Percentiles rank a stretch among this genome's conserved stretches.
phyloP scores from a whole-genome alignment of 2,888 invertebrate genomes.

The Nephrotoma flavescens region DNA sequence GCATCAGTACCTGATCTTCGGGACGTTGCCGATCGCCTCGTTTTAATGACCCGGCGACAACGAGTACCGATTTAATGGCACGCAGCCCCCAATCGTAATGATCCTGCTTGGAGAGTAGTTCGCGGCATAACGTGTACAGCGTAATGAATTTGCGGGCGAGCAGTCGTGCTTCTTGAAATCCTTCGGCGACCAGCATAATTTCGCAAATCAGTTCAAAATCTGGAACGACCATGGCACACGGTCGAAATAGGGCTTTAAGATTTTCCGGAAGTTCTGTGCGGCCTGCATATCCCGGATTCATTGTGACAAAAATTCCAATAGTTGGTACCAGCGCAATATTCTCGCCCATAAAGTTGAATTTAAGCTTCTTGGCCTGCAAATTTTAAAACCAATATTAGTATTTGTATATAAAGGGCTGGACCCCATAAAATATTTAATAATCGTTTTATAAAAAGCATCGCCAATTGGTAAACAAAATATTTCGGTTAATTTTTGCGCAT shows the following conservation, averaged over 20 bases:
- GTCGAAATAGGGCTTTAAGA: slow-evolving; percentile 55
- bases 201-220: slow-evolving; percentile 93
- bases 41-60: slow-evolving; percentile 85
- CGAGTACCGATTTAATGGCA: slow-evolving; percentile 89
- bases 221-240: slow-evolving; percentile 93
- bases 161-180: slow-evolving; percentile 81
- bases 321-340: slow-evolving; percentile 57
- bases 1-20: slow-evolving; percentile 88
- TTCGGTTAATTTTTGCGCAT: neutral
- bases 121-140: slow-evolving; percentile 75
- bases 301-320: slow-evolving; percentile 86
- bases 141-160: slow-evolving; percentile 90
- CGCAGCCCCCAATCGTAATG: slow-evolving; percentile 95
- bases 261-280: slow-evolving; percentile 81
- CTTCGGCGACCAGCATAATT: slow-evolving; percentile 96
- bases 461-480: neutral
- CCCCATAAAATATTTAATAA: neutral
- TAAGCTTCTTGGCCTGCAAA: slow-evolving; percentile 45
- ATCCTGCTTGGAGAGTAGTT: slow-evolving; percentile 84
- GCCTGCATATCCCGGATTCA: slow-evolving; percentile 94
- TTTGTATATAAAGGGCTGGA: neutral
- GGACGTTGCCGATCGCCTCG: slow-evolving; percentile 58
- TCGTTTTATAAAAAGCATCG: neutral
- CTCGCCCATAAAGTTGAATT: slow-evolving; percentile 76
- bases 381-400: neutral